Evolutionary conservation across 2,888 invertebrate species (phyloP), one percentile per base, ranked within the genome.

Genomic region (Pristionchus fissidentatus): DNA sequence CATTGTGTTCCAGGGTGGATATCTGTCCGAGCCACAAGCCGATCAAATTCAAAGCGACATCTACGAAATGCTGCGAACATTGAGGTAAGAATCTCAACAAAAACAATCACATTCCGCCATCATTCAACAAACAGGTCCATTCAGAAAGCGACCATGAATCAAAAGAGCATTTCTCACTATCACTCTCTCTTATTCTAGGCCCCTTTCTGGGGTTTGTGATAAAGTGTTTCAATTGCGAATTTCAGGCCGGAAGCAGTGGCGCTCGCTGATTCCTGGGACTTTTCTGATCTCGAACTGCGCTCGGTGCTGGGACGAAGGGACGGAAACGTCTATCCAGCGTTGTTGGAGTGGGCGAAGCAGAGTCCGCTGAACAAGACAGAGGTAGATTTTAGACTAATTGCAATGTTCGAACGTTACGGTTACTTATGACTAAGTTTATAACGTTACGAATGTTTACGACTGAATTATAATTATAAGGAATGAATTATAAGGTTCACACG

Each of bases 231-330:
- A 46, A 22, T 55, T 55, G 55, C n/a, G 55, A 62, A 62, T 32
- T 35, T 1, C 57, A 57, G 85, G 70, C 96, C 96, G 4, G 95
- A 97, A 93, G 97, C 96, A 0, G 95, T 98, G 0, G 95, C 96
- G 0, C 94, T 98, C 32, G 97, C 97, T 0, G 98, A 98, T 93
- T 95, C 96, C 19, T 98, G 97, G 92, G 97, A 97, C 92, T 92
- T 93, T 85, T 91, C 91, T 22, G 93, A 93, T 86, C 86, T 90
- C 10, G 90, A 93, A 46, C 90, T 94, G 43, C 90, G 92, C 85
- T 93, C 93, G 49, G 93, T 91, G 52, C 88, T 93, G 41, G 91
- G 90, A 29, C 81, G 87, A 26, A 92, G 93, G 15, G 90, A 90
- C 62, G 90, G 90, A 79, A 90, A 93, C 79, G 93, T 93, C 19